Conservation (phyloP, 2,797 vertebrate genomes). For the Periophthalmus magnuspinnatus region DNA sequence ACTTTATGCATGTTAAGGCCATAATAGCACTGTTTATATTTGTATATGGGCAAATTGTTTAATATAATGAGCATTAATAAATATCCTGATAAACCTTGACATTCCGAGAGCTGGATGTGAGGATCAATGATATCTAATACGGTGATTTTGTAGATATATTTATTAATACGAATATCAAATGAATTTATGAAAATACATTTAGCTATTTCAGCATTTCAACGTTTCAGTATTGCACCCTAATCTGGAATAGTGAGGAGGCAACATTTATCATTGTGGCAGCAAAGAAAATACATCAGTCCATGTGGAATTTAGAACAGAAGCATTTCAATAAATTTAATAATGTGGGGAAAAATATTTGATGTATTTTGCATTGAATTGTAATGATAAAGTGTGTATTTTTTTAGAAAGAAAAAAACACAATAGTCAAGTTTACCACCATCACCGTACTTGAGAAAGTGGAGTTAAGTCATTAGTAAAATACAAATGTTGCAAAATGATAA, state of each 20-base stretch:
- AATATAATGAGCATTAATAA: no score
- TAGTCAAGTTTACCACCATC: not conserved
- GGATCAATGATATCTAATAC: constrained; percentile 19
- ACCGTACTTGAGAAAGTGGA: not conserved
- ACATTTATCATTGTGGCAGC: constrained; percentile 27
- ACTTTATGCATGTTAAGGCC: no score
- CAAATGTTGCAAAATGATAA: constrained; percentile 34
- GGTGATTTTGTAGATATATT: constrained; percentile 46
- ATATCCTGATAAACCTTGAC: not conserved
- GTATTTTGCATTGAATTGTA: not conserved
- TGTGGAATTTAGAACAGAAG: not conserved
- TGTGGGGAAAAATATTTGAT: no score
- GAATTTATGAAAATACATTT: constrained; percentile 57
- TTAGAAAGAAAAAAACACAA: not conserved
- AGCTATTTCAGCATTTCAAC: constrained; percentile 28
- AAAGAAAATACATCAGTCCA: constrained; percentile 3
- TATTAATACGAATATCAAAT: constrained; percentile 48
- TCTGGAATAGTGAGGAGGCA: constrained; percentile 41
- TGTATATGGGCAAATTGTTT: no score
- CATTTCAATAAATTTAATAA: no score
- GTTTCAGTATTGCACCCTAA: constrained; percentile 30
- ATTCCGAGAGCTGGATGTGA: not conserved
- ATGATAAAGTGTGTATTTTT: not conserved
- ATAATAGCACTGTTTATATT: no score
- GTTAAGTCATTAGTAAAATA: constrained; percentile 40